Base-by-base conservation (phyloP, 1,140 invertebrate genomes). In the Artemia franciscana region DNA sequence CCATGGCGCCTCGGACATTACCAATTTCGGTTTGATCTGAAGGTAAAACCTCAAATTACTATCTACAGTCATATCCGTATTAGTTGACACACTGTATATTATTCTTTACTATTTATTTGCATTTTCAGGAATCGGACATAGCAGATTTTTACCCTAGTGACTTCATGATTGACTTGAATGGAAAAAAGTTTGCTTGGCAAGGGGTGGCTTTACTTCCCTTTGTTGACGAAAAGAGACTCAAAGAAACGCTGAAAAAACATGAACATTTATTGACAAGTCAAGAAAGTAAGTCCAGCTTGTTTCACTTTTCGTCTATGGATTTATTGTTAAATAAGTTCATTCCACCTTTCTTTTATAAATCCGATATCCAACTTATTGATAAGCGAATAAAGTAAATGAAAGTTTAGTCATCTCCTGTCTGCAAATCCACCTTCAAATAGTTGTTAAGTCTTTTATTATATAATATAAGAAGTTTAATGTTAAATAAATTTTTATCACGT, bases 181-280 rank as follows among this genome's bases (percentile, higher is more conserved):
- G 96, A 18, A 99, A 99, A 74, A 98, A 96, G 74, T 98, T 89
- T 76, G 94, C 94, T 60, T 99, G 95, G 95, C 94, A 98, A 78
- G 95, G 95, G 63, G 95, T 99, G 7, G 95, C 95, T 4, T 72
- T 99, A 7, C 74, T 99, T 59, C 96, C 96, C 27, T 99, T 98
- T 77, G 95, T 99, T 0, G 93, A 98, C 70, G 94, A 98, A 74
- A 79, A 79, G 57, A 76, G 94, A 65, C 77, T 99, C 23, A 87
- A 94, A 69, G 84, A 84, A 68, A 89, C 92, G 2, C 74, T 99
- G 21, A 76, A 82, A 65, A 80, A 82, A 4, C 88, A 86, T 67
- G 92, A 95, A 69, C 72, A 79, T 1, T 74, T 80, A 60, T 74
- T 98, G 26, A 86, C 89, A 1, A 75, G 79, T 39, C 87, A 83